Base-by-base conservation (phyloP, 2,113 vertebrate species). In the Probosciger aterrimus region DNA sequence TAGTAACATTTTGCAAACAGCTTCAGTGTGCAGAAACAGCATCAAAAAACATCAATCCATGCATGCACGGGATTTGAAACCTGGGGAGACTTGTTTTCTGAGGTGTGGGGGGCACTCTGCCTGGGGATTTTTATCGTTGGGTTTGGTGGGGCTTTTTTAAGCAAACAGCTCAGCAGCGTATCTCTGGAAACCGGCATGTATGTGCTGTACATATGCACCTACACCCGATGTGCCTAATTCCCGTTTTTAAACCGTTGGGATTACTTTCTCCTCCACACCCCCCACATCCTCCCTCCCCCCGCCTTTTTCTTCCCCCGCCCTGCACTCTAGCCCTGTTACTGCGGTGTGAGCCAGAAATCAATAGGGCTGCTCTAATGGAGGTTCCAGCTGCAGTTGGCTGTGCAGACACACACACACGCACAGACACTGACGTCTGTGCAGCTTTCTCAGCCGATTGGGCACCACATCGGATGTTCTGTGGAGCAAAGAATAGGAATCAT, bases 381-480 rank as follows among this genome's bases (percentile, higher is more conserved):
- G 90, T 95, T 98, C 97, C 95, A 95, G 97, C 98, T 96, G 97
- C 97, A 93, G 96, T 93, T 68, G 79, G 90, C 94, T 92, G 90
- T 92, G 87, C 95, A 95, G 83, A 9, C 88, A 10, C 90, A 13
- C 67, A 44, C 75, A 30, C 77, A 24, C 93, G 11, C 81, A 55
- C 80, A 50, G 82, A 80, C 95, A 93, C 90, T 98, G 98, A 99
- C 98, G 98, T 98, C 97, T 95, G 90, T 28, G 95, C 95, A 87
- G 97, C 97, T 92, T 98, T 92, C 93, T 91, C 95, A 82, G 98
- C 98, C 93, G 97, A 98, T 98, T 99, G 98, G 98, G 95, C 95
- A 88, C 94, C 94, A 96, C 97, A 98, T 98, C 98, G 98, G 98
- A 99, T 98, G 98, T 98, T 99, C 98, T 97, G 93, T 94, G 96